phyloP scores from a whole-genome alignment of 2,113 vertebrate species.

The Junco hyemalis region DNA sequence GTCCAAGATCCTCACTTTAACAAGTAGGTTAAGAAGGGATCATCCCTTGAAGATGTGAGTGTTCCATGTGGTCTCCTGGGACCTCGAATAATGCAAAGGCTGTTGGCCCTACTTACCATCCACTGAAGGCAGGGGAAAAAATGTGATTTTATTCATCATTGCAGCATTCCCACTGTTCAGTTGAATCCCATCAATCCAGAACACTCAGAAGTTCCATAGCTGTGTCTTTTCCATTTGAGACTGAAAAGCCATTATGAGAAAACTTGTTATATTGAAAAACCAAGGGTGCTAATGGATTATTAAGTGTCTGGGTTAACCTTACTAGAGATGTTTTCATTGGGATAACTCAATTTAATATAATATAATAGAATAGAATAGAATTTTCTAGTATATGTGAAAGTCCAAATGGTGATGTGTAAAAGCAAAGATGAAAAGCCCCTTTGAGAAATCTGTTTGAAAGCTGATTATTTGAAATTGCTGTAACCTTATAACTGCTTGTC shows the following conservation, averaged over 20 bases:
- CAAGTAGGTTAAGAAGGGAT: not conserved
- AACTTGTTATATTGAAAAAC: conserved; percentile 22
- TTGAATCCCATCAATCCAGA: not conserved
- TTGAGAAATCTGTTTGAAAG: conserved; percentile 2
- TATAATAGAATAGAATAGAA: conserved; percentile 57
- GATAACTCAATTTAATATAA: conserved; percentile 44
- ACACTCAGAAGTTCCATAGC: not conserved
- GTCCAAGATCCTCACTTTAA: not conserved
- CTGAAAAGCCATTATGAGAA: conserved; percentile 18
- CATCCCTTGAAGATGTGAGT: not conserved
- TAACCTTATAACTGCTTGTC: conserved; percentile 16
- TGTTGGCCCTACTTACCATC: not conserved
- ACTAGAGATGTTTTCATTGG: conserved; percentile 51
- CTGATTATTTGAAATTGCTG: conserved; percentile 30
- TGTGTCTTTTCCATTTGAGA: not conserved
- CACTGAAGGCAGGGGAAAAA: not conserved
- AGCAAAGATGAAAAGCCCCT: conserved; percentile 35
- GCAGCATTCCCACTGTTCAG: not conserved
- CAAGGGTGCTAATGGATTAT: conserved; percentile 56
- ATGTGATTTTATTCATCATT: not conserved
- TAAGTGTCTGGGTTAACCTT: conserved; percentile 51
- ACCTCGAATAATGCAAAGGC: not conserved
- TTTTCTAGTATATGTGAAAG: conserved; percentile 32
- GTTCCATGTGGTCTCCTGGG: not conserved
- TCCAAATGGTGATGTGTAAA: conserved; percentile 5